Conservation (phyloP, 1,140 invertebrate genomes). For the Cherax destructor region DNA sequence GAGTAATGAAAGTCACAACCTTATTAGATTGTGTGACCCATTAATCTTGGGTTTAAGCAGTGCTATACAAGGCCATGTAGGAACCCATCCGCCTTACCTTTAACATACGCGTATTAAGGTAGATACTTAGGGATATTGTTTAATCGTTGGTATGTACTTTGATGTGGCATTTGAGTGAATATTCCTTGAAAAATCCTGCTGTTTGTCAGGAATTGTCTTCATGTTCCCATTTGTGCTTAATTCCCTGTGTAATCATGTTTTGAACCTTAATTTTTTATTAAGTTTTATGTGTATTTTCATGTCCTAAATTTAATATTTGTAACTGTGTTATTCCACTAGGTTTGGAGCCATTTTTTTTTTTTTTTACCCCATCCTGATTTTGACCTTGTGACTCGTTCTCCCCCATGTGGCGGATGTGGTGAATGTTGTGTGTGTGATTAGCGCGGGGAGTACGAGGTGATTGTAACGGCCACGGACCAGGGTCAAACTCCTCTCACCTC, state of each 20-base stretch:
- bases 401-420: conserved; percentile 64
- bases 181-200: conserved; percentile 34
- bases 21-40: conserved; percentile 5
- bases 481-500: conserved; percentile 88
- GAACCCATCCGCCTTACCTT: conserved; percentile 13
- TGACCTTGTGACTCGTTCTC: conserved; percentile 69
- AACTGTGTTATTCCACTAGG: conserved; percentile 54
- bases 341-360: conserved; percentile 41
- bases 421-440: conserved; percentile 75
- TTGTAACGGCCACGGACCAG: conserved; percentile 93
- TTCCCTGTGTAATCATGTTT: conserved; percentile 60
- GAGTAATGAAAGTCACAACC: not conserved
- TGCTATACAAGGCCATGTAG: conserved; percentile 19
- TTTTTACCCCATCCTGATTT: conserved; percentile 61
- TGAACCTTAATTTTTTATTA: conserved; percentile 57
- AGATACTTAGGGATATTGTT: conserved; percentile 25
- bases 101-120: conserved; percentile 21
- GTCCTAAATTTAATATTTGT: conserved; percentile 57
- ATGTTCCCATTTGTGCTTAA: conserved; percentile 52
- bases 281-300: conserved; percentile 53
- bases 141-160: conserved; percentile 40
- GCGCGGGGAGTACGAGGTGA: conserved; percentile 95
- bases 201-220: conserved; percentile 57
- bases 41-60: conserved; percentile 24
- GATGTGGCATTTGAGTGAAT: conserved; percentile 57